Evolutionary conservation across 2,888 invertebrate genomes (phyloP), one percentile per base, ranked within the genome.

Genomic region (Acleris literana): DNA sequence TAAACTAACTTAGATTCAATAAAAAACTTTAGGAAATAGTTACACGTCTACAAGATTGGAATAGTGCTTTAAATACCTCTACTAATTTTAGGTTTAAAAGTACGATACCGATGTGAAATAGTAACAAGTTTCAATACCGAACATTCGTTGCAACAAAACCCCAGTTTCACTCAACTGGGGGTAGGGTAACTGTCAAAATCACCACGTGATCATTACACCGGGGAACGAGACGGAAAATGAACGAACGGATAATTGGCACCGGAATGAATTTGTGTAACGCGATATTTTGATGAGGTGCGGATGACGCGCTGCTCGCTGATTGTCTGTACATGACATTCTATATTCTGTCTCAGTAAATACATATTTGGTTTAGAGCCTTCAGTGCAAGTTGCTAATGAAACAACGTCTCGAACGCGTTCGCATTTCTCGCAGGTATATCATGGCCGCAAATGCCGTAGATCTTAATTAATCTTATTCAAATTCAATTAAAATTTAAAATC

Each of bases 221-320:
- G 90, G 89, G 90, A 91, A 89, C 86, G 90, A 87, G 85, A 87
- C 83, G 86, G 90, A 88, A 90, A 92, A 91, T 89, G 90, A 87
- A 82, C 82, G 88, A 87, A 78, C 84, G 85, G 86, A 86, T 92
- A 92, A 92, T 92, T 91, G 91, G 88, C 88, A 77, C 79, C 79
- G 82, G 83, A 88, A 89, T 87, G 90, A 90, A 88, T 86, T 87
- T 84, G 89, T 86, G 90, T 88, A 90, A 92, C 83, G 83, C 78
- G 90, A 92, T 92, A 90, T 91, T 91, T 90, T 91, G 91, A 91
- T 91, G 88, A 88, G 86, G 85, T 86, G 87, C 78, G 78, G 82
- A 83, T 89, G 85, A 86, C 84, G 16, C 22, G 44, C 39, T 51
- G 67, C 49, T 43, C 29, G 51, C 33, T 49, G 64, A 63, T 63